Base-by-base conservation (phyloP, 2,888 invertebrate species). In the Sympetrum striolatum region DNA sequence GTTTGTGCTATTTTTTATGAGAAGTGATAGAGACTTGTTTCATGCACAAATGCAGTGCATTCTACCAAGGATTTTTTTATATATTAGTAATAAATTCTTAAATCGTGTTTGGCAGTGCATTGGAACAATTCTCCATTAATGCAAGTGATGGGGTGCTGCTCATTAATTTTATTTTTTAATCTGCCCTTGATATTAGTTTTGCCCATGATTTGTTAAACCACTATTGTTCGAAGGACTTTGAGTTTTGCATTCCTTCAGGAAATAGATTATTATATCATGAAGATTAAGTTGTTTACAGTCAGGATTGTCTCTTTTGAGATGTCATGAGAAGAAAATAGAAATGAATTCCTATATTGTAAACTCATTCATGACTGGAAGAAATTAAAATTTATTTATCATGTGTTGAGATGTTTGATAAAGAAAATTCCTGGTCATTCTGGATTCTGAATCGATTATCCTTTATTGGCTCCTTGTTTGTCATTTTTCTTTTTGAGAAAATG, bases 1-100 rank as follows among this genome's bases (percentile, higher is more conserved):
- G 86, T 86, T 86, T 86, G 86, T 86, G 86, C 86, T 86, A 86
- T 86, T 86, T 86, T 86, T 86, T 86, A 86, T 86, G n/a, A 86
- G 25, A 37, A 60, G 86, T 86, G 86, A 60, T 60, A 86, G 60
- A 86, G 64, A 86, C 86, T 37, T 60, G 60, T 60, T 86, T 58
- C 37, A 37, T 60, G 86, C 86, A 86, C 86, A 86, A 60, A 22
- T 60, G 14, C 35, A 60, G 86, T 86, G 86, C 86, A 86, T 86
- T 86, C 86, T 86, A 31, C 37, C 31, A 73, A 25, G 73, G 25
- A 58, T 86, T 86, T 86, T 82, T 86, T 86, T 86, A 86, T 64
- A 37, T n/a, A 86, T 37, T 60, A 60, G 64, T 86, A 31, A 60
- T 86, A 37, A 64, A 37, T 86, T 86, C 31, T 37, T 37, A 58